Conservation (phyloP, 2,113 vertebrate species). For the Corvus cornix region DNA sequence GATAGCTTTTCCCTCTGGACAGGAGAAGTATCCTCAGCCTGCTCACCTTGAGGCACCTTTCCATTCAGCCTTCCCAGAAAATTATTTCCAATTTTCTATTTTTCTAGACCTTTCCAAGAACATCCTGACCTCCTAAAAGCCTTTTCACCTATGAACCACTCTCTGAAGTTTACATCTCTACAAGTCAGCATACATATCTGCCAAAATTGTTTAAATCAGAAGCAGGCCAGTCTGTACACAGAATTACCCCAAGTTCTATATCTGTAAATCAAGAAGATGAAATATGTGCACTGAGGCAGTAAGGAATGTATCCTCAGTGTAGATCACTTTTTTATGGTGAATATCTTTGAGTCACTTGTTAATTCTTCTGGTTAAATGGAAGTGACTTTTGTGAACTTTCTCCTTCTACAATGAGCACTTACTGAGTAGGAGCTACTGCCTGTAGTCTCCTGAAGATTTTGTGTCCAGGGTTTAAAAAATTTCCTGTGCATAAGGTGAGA, state of each 20-base stretch:
- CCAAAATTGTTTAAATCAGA: background rate
- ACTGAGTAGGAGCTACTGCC: background rate
- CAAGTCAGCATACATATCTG: background rate
- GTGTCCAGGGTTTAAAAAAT: background rate
- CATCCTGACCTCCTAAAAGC: background rate
- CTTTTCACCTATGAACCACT: background rate
- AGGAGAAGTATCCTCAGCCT: background rate
- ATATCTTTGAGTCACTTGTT: slow-evolving; percentile 64
- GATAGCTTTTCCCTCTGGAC: background rate
- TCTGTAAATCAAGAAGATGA: slow-evolving; percentile 30
- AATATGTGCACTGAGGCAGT: slow-evolving; percentile 27
- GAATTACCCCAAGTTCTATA: background rate
- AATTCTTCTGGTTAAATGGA: slow-evolving; percentile 59
- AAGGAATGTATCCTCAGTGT: slow-evolving; percentile 22
- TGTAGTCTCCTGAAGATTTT: background rate
- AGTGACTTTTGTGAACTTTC: slow-evolving; percentile 51
- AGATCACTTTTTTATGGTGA: slow-evolving; percentile 35
- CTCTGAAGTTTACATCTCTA: background rate
- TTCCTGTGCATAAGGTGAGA: background rate
- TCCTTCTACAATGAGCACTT: background rate
- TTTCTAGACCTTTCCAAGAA: background rate
- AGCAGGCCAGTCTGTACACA: background rate
- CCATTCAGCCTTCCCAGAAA: background rate
- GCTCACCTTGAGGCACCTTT: background rate
- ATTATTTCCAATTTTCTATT: background rate